Conservation (phyloP, 2,113 vertebrate species). For the Psilopsiagon aurifrons region DNA sequence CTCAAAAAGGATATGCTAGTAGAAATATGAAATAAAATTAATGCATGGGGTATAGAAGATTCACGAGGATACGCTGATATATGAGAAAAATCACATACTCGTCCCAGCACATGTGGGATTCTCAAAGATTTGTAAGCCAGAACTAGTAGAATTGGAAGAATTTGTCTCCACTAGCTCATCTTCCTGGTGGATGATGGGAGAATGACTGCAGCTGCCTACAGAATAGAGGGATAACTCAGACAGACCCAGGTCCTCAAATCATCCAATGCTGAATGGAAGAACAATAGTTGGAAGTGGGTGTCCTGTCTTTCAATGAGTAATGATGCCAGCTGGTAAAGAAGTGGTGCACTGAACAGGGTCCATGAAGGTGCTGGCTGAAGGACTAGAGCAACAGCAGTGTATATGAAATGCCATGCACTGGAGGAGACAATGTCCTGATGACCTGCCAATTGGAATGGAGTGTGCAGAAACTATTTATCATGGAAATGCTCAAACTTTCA, state of each 20-base stretch:
- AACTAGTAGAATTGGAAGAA: neutral
- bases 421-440: neutral
- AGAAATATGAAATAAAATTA: neutral
- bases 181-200: neutral
- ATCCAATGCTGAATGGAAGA: neutral
- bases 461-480: neutral
- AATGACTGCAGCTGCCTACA: neutral
- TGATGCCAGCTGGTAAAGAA: neutral
- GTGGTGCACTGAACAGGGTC: neutral
- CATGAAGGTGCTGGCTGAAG: neutral
- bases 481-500: neutral
- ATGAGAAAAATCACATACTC: neutral
- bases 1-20: neutral
- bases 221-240: neutral
- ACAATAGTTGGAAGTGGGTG: neutral
- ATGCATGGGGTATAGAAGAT: neutral
- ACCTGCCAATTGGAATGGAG: neutral
- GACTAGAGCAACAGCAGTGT: neutral
- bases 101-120: accelerated
- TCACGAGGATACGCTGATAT: neutral
- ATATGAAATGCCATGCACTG: neutral
- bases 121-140: neutral
- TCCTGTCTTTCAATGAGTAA: neutral
- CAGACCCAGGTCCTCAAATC: neutral
- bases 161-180: neutral